These are phyloP conservation scores for Coregonus suidteri DNA, from an alignment of 2,797 vertebrate genomes.

Conservation along the genomic window DNA sequence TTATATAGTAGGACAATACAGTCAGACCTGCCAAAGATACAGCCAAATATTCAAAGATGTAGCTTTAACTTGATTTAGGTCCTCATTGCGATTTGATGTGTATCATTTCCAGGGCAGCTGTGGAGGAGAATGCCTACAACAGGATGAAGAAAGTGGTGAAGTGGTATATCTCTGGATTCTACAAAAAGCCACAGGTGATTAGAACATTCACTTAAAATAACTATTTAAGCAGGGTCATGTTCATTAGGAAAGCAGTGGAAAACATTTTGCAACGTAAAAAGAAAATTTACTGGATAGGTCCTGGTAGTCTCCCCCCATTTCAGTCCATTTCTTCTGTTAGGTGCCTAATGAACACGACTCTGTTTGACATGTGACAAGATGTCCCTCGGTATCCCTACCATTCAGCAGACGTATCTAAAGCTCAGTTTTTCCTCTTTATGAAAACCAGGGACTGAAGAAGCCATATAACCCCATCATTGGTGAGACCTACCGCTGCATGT, in stretches of 20 bases:
- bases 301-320: too few species aligned
- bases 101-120: slow-evolving; percentile 80
- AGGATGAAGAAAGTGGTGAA: slow-evolving; percentile 98
- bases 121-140: slow-evolving; percentile 95
- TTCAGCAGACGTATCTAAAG: not conserved
- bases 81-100: not conserved
- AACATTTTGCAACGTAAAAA: too few species aligned
- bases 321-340: too few species aligned
- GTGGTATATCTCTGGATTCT: slow-evolving; percentile 99
- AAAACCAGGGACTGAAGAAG: slow-evolving; percentile 91
- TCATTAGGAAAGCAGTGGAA: not conserved
- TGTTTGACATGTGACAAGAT: not conserved
- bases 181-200: slow-evolving; percentile 96
- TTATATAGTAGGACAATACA: too few species aligned
- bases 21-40: not conserved
- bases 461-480: slow-evolving; percentile 98
- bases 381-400: not conserved
- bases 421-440: not conserved
- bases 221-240: slow-evolving; percentile 11
- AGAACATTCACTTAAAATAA: too few species aligned
- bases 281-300: not conserved
- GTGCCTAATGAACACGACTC: too few species aligned
- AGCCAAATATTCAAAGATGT: not conserved
- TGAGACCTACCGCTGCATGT: slow-evolving; percentile 95
- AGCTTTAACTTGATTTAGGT: not conserved